Base-by-base conservation (phyloP, 2,888 invertebrate genomes). In the Clivina fossor region DNA sequence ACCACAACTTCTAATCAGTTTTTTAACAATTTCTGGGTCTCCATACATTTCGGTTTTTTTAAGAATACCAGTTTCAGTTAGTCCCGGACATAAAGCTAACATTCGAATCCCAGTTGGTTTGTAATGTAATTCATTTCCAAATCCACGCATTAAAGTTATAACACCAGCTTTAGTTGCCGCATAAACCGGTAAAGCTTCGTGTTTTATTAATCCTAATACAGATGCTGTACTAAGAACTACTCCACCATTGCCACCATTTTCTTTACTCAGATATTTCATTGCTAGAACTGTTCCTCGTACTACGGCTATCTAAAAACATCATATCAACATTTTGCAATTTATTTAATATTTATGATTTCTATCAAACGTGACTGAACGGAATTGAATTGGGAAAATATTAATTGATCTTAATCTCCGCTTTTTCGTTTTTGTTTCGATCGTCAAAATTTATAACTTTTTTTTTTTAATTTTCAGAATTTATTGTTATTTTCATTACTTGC, bases 151-250 rank as follows among this genome's bases (percentile, higher is more conserved):
- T 8, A 73, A 63, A 11, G 69, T 71, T 4, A 74, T 63, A 3
- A 73, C 67, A 1, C 70, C 74, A 58, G 67, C 67, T 60, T 75
- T 74, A 2, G 71, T 72, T 2, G 71, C 71, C 0, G 66, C 65
- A 59, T 74, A 75, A 54, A 73, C 65, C 0, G 75, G 74, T 40
- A 69, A 50, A 37, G 65, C 33, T 8, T 47, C 33, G 15, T 47
- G 33, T 0, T 19, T 65, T 1, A 65, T 66, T 16, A 68, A 68
- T 38, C 61, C 63, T n/a, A 63, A 63, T 38, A 69, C 61, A 9
- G 76, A 77, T 54, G 71, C 69, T 8, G 76, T 69, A 62, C 78
- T 78, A 8, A 78, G 69, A 20, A 79, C 69, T 5, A 76, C 71
- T 4, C 80, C 80, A 1, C 79, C 78, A 22, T 63, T 62, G 7